phyloP scores from a whole-genome alignment of 2,888 invertebrate species.

The Andrena camellia region DNA sequence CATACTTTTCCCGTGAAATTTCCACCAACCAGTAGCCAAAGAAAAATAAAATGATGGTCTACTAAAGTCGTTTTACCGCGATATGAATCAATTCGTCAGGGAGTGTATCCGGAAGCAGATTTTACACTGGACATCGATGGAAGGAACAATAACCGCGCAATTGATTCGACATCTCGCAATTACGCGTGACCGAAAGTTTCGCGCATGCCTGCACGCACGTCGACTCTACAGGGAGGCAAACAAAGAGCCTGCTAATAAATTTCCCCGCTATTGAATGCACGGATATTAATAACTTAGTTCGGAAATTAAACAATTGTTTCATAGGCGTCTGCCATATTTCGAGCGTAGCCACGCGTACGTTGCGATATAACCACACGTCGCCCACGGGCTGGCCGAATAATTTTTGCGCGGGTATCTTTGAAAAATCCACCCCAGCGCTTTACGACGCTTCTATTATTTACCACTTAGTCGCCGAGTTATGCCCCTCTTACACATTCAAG shows the following conservation, averaged over 20 bases:
- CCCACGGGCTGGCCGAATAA: slow-evolving; percentile 14
- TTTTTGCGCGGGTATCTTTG: slow-evolving; percentile 46
- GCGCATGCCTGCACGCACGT: neutral
- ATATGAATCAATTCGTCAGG: neutral
- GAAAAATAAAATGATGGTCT: too few species aligned
- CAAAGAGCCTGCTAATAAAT: slow-evolving; percentile 53
- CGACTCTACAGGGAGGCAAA: slow-evolving; percentile 33
- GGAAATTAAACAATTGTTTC: slow-evolving; percentile 56
- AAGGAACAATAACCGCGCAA: slow-evolving; percentile 53
- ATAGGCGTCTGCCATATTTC: slow-evolving; percentile 26
- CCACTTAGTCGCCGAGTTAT: slow-evolving; percentile 41
- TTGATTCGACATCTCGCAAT: slow-evolving; percentile 48
- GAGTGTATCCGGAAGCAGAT: slow-evolving; percentile 9
- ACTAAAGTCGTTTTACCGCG: neutral
- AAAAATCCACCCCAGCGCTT: slow-evolving; percentile 41
- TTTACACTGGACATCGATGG: slow-evolving; percentile 24
- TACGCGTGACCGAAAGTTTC: slow-evolving; percentile 38
- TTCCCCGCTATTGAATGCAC: slow-evolving; percentile 42
- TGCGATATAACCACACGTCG: neutral
- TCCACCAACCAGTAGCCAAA: too few species aligned
- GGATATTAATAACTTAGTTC: slow-evolving; percentile 41
- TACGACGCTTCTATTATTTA: slow-evolving; percentile 54
- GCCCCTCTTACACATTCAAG: slow-evolving; percentile 47
- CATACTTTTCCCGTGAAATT: too few species aligned
- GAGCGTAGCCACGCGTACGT: neutral